Conservation (phyloP, 1,140 invertebrate species). For the Drosophila albomicans region DNA sequence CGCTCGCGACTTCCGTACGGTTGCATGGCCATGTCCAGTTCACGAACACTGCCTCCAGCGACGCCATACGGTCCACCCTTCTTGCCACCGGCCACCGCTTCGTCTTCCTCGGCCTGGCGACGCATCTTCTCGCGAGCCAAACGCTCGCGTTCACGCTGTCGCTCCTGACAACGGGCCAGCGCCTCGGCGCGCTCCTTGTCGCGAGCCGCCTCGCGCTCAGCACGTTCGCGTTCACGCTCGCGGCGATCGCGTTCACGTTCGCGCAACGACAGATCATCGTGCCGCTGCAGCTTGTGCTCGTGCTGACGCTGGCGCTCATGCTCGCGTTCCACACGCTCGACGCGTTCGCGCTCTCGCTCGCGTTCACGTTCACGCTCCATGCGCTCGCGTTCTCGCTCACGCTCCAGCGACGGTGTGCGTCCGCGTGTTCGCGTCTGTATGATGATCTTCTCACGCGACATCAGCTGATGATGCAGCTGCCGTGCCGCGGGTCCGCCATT, state of each 20-base stretch:
- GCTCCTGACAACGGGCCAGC: slow-evolving; percentile 86
- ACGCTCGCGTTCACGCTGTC: slow-evolving; percentile 88
- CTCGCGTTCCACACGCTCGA: slow-evolving; percentile 82
- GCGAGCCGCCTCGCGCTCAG: slow-evolving; percentile 85
- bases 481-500: slow-evolving; percentile 54
- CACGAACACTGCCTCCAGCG: slow-evolving; percentile 44
- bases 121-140: slow-evolving; percentile 85
- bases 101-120: slow-evolving; percentile 84
- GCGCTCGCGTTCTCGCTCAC: slow-evolving; percentile 67
- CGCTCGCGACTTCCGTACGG: slow-evolving; percentile 72
- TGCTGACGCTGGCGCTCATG: slow-evolving; percentile 59
- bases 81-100: slow-evolving; percentile 28
- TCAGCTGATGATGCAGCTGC: slow-evolving; percentile 72
- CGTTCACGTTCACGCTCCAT: slow-evolving; percentile 67
- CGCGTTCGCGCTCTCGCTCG: slow-evolving; percentile 85
- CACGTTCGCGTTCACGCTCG: slow-evolving; percentile 80
- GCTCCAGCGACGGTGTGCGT: slow-evolving; percentile 73
- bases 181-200: slow-evolving; percentile 87
- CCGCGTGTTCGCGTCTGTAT: slow-evolving; percentile 76
- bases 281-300: slow-evolving; percentile 61
- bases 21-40: slow-evolving; percentile 66
- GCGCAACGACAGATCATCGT: slow-evolving; percentile 83
- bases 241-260: slow-evolving; percentile 85
- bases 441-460: slow-evolving; percentile 81
- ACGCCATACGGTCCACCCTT: slow-evolving; percentile 53